These are phyloP conservation scores for Meleagris gallopavo DNA, from an alignment of 2,113 vertebrate genomes.

Conservation along the genomic window DNA sequence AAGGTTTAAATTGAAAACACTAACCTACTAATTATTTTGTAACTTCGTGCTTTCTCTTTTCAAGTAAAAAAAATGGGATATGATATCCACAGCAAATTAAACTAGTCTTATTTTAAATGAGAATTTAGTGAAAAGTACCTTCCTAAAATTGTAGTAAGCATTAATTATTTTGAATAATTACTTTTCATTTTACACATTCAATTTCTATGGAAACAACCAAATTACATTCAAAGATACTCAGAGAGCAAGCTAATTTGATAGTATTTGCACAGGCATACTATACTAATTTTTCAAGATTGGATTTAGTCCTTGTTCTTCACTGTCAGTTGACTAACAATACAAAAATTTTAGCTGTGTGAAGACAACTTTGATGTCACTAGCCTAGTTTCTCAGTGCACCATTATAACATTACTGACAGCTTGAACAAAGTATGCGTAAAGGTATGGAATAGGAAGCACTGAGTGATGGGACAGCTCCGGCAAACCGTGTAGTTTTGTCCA, in stretches of 20 bases:
- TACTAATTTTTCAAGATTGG: not conserved
- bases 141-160: not conserved
- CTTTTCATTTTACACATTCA: not conserved
- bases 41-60: not conserved
- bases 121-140: not conserved
- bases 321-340: not conserved
- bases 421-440: not conserved
- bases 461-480: not conserved
- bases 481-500: not conserved
- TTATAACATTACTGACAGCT: fast-evolving
- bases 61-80: not conserved
- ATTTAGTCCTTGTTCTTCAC: not conserved
- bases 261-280: not conserved
- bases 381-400: not conserved
- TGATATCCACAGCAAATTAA: not conserved
- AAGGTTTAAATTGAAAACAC: not conserved
- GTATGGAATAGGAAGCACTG: fast-evolving
- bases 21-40: not conserved
- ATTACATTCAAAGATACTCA: not conserved
- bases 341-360: not conserved
- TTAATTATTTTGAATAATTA: not conserved
- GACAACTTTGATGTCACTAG: not conserved
- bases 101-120: not conserved
- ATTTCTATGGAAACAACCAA: not conserved
- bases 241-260: not conserved